These are phyloP conservation scores for Heliangelus exortis DNA, from an alignment of 2,797 vertebrate genomes.

Conservation along the genomic window DNA sequence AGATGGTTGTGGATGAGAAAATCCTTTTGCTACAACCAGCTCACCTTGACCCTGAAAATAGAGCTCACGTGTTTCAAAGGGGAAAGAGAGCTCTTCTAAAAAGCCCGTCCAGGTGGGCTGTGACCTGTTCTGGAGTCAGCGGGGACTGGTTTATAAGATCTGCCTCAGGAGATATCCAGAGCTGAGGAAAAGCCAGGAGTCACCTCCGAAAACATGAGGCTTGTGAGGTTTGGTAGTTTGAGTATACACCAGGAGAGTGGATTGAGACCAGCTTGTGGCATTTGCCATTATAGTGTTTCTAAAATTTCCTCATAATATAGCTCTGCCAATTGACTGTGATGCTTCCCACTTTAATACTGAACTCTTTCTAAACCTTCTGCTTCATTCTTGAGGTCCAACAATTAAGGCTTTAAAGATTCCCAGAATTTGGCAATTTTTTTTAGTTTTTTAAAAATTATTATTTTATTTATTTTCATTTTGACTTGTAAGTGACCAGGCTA, in stretches of 20 bases:
- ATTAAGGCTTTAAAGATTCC: background rate
- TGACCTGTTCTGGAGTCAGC: background rate
- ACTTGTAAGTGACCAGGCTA: background rate
- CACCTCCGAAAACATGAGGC: background rate
- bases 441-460: background rate
- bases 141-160: background rate
- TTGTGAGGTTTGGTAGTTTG: background rate
- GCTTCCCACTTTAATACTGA: background rate
- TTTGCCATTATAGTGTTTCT: background rate
- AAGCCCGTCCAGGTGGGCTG: background rate
- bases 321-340: accelerated
- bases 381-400: background rate
- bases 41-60: background rate
- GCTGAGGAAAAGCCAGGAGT: background rate
- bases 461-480: background rate
- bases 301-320: background rate
- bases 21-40: background rate
- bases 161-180: background rate
- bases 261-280: background rate
- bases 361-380: background rate
- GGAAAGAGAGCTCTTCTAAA: background rate
- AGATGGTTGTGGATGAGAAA: background rate
- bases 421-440: background rate
- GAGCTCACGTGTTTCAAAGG: background rate
- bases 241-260: background rate